Evolutionary conservation across 2,888 invertebrate species (phyloP), one percentile per base, ranked within the genome.

Genomic region (Cerceris ruficornis): DNA sequence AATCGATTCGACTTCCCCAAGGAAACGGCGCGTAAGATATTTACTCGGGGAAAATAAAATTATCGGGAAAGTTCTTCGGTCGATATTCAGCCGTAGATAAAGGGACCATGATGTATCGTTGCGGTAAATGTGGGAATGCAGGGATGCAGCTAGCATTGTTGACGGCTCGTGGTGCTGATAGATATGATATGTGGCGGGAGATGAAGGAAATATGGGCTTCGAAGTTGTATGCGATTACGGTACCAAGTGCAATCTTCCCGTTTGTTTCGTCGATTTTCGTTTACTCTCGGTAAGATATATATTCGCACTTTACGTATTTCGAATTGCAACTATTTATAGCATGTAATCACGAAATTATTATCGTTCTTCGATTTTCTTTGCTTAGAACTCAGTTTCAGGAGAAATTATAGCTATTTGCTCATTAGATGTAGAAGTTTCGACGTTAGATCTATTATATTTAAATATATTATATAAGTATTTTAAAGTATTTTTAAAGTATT

Each of bases 51-150:
- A 71, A 28, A 74, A 69, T 80, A 81, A 71, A 67, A 69, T 72
- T 69, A 73, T 69, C 61, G 41, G 41, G 15, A 57, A 43, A 60
- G n/a, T 59, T 28, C 41, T 7, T 67, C 58, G 66, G 71, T 70
- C 72, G 69, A 73, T 81, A 82, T 76, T 76, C 59, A 62, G 49
- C 7, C 50, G 17, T 61, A 46, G 77, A 69, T 50, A 77, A 77
- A 75, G 70, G 58, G 9, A 46, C 17, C 57, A 61, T 75, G 75
- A 77, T 67, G 70, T 77, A 70, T 67, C 62, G 70, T 67, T 70
- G 75, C 49, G 70, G 69, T 69, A 50, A 70, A 77, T 66, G 75
- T 66, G 75, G 66, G 75, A 75, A 66, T 52, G 62, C 61, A 13
- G 57, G 75, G 43, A 65, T 75, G 76, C 15, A 52, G 69, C 55